Base-by-base conservation (phyloP, 2,888 invertebrate genomes). In the Schizotus pectinicornis region DNA sequence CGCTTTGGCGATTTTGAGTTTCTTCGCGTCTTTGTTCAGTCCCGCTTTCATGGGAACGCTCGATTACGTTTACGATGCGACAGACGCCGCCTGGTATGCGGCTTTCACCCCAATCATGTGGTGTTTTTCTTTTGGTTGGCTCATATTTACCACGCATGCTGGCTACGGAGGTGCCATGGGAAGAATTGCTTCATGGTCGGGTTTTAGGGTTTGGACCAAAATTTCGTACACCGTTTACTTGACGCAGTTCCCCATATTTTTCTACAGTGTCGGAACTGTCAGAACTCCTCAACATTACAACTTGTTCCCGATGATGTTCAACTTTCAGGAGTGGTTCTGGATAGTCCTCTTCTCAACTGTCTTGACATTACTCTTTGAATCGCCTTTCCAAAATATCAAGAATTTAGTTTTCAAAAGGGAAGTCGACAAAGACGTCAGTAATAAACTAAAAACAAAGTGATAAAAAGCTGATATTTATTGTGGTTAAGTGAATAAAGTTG, bases 201-300 rank as follows among this genome's bases (percentile, higher is more conserved):
- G 85, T 41, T 89, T 88, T 71, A 79, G 85, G 64, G 78, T 89
- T 6, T 84, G 85, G 67, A 88, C 89, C 7, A 85, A 86, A 71
- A 79, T 89, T n/a, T 88, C 88, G 33, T 89, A 89, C 71, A 85
- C 87, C 32, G 81, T 88, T 48, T 89, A 89, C 71, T 77, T 89
- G 58, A 87, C 87, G 22, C 89, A 89, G 73, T 89, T 89, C 68
- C 89, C 89, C 3, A 83, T 88, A 52, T 89, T 86, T 73, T 89
- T 89, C 75, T 89, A 81, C 69, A 88, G 88, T 68, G 86, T 89
- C 32, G 89, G 89, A 1, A 81, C 81, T 49, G 83, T 83, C 35
- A 81, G 86, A 69, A 81, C 82, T 64, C 76, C 85, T 0, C 83
- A 85, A 59, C 80, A 85, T 60, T 88, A 85, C 66, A 82, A 80